These are phyloP conservation scores for Tragulus kanchil DNA, from an alignment of 2,113 vertebrate species.

Conservation along the genomic window DNA sequence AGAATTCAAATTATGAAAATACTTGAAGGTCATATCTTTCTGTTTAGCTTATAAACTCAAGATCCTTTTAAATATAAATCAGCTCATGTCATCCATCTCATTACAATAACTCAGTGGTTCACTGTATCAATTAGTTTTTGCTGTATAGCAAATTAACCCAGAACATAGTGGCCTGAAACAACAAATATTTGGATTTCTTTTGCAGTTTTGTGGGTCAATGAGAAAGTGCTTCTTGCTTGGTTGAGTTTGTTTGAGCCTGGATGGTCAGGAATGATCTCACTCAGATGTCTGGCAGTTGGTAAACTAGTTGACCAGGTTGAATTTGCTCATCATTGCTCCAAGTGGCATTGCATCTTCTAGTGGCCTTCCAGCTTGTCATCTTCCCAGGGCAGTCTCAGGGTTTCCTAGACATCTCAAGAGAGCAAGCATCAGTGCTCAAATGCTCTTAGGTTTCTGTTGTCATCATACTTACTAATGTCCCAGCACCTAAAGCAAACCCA, in stretches of 20 bases:
- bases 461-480: not conserved
- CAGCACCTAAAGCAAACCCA: not conserved
- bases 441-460: not conserved
- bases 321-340: not conserved
- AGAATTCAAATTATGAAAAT: not conserved
- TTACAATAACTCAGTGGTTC: not conserved
- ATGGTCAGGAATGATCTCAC: not conserved
- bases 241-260: not conserved
- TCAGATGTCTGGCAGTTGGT: not conserved
- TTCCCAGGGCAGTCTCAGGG: not conserved
- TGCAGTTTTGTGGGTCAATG: not conserved
- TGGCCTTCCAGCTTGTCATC: not conserved
- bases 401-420: not conserved
- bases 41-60: not conserved
- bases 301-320: not conserved
- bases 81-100: not conserved
- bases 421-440: not conserved
- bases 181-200: constrained; percentile 10
- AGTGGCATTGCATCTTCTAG: not conserved
- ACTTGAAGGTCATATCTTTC: not conserved
- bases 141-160: not conserved
- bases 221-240: not conserved
- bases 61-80: not conserved
- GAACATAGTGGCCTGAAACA: not conserved
- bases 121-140: not conserved